phyloP scores from a whole-genome alignment of 2,888 invertebrate genomes.

The Trimorus sp. region DNA sequence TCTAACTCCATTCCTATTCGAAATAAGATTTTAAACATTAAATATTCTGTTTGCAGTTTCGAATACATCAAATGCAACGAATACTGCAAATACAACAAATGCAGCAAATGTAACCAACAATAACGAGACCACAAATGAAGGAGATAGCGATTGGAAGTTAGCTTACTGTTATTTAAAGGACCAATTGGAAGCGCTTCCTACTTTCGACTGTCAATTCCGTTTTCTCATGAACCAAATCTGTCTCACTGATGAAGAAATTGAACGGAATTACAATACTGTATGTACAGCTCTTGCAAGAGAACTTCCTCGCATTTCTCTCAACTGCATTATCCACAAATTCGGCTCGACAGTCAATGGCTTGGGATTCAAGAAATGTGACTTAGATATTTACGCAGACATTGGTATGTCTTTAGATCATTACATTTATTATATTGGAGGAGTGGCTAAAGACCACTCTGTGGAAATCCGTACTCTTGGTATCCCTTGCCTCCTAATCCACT shows the following conservation, averaged over 20 bases:
- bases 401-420: conserved; percentile 71
- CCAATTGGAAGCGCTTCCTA: conserved; percentile 67
- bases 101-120: neutral
- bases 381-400: conserved; percentile 86
- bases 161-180: conserved; percentile 71
- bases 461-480: too few relatives aligned
- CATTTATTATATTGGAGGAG: neutral
- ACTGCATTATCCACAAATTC: conserved; percentile 83
- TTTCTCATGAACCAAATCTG: conserved; percentile 71
- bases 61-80: too few relatives aligned
- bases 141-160: conserved; percentile 49
- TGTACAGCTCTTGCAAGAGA: conserved; percentile 70
- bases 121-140: neutral
- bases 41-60: too few relatives aligned
- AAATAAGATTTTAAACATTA: too few relatives aligned
- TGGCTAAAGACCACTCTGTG: too few relatives aligned
- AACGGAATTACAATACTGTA: conserved; percentile 70
- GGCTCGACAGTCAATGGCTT: conserved; percentile 89
- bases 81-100: too few relatives aligned
- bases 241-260: conserved; percentile 69
- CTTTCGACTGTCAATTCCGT: conserved; percentile 73
- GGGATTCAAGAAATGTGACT: conserved; percentile 87
- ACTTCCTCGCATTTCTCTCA: conserved; percentile 72
- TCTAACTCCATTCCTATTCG: too few relatives aligned
- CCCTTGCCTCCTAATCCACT: too few relatives aligned